Percentiles rank a stretch among this genome's conserved stretches.
Evolutionary conservation across 1,140 invertebrate species (phyloP).

Genomic region (Drosophila baimaii): DNA sequence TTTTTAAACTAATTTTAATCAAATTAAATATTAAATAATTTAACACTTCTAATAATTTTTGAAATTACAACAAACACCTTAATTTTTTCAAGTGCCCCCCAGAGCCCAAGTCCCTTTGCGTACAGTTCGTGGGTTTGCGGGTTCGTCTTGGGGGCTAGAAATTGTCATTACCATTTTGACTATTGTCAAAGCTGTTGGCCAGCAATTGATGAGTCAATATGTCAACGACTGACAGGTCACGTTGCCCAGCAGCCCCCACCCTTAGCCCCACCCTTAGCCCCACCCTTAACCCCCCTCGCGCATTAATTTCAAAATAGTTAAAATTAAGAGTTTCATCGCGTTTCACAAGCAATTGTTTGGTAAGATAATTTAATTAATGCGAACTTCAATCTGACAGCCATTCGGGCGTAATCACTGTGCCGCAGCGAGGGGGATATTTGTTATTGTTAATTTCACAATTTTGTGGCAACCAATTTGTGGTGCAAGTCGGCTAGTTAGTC

Average conservation of each 20-base stretch:
- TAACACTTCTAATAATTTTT: too few species aligned
- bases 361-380: conserved; percentile 52
- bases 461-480: not conserved
- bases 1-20: too few species aligned
- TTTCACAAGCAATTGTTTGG: conserved; percentile 35
- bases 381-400: conserved; percentile 19
- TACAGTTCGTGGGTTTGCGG: conserved; percentile 12
- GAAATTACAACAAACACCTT: not conserved
- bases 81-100: conserved; percentile 2
- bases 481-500: conserved; percentile 5
- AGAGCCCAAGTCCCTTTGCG: not conserved
- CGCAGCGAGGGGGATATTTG: not conserved
- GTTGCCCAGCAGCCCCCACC: conserved; percentile 39
- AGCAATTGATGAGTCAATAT: conserved; percentile 79
- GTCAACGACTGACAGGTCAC: conserved; percentile 73
- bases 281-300: not conserved
- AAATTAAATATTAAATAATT: not conserved
- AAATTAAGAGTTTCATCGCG: conserved; percentile 25
- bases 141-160: conserved; percentile 31
- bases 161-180: conserved; percentile 77
- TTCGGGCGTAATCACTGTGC: conserved; percentile 13
- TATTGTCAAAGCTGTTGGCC: conserved; percentile 57
- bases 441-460: not conserved
- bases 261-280: not conserved
- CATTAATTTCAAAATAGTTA: conserved; percentile 41